Evolutionary conservation across 1,140 invertebrate species (phyloP).

Genomic region (Wiebesia pumilae): DNA sequence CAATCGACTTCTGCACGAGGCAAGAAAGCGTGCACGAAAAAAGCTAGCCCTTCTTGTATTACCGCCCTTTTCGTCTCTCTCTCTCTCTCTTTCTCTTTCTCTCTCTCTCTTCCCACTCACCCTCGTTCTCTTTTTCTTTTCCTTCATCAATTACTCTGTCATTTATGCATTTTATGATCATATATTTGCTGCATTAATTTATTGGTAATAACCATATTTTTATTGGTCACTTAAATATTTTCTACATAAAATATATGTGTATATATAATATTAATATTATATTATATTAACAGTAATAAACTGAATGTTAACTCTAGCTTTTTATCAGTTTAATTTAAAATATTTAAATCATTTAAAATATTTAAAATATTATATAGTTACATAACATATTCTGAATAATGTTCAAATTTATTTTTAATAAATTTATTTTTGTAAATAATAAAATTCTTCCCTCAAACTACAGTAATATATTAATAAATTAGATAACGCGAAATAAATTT

Average conservation of each 20-base stretch:
- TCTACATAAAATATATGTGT: not conserved
- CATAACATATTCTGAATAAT: too few relatives aligned
- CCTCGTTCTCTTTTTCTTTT: not conserved
- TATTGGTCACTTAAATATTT: not conserved
- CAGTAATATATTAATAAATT: too few relatives aligned
- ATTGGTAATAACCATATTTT: not conserved
- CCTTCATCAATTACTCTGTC: not conserved
- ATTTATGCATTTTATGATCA: not conserved
- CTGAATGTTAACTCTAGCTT: too few relatives aligned
- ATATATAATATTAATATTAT: not conserved
- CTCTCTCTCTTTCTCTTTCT: not conserved
- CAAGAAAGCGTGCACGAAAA: slow-evolving; percentile 36
- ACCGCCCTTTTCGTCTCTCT: not conserved
- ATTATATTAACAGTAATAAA: too few relatives aligned
- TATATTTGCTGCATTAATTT: not conserved
- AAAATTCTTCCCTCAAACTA: too few relatives aligned
- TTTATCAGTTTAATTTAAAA: too few relatives aligned
- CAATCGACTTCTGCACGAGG: slow-evolving; percentile 70
- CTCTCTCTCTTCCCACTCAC: not conserved
- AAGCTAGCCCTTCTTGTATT: slow-evolving; percentile 45
- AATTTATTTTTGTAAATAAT: too few relatives aligned
- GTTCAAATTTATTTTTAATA: too few relatives aligned
- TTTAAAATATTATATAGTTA: too few relatives aligned
- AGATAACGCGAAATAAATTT: too few relatives aligned
- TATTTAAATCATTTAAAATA: too few relatives aligned